Conservation (phyloP, 2,888 invertebrate genomes). For the Zele albiditarsus region DNA sequence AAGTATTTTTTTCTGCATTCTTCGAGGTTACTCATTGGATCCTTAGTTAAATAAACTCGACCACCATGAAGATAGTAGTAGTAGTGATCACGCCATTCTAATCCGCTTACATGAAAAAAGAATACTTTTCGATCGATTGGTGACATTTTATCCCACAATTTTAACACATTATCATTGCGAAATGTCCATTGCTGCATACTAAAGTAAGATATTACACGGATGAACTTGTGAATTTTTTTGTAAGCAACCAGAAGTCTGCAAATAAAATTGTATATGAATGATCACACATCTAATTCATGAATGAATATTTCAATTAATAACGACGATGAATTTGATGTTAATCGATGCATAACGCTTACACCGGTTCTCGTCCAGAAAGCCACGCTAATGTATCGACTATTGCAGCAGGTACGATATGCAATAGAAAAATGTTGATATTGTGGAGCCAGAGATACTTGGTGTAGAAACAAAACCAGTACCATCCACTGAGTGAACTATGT, state of each 20-base stretch:
- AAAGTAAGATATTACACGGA: conserved; percentile 82
- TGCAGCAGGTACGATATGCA: conserved; percentile 78
- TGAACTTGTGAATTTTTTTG: conserved; percentile 82
- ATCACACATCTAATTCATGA: conserved; percentile 18
- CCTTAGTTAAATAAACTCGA: conserved; percentile 83
- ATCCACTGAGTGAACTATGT: conserved; percentile 79
- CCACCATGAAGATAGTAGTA: conserved; percentile 80
- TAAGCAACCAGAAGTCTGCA: conserved; percentile 82
- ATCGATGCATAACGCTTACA: conserved; percentile 74
- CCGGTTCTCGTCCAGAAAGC: conserved; percentile 76
- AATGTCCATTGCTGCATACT: conserved; percentile 85
- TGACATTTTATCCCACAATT: conserved; percentile 77
- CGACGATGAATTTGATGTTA: neutral
- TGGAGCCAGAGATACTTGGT: conserved; percentile 76
- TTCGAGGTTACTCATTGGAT: conserved; percentile 81
- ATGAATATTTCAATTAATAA: too few species aligned
- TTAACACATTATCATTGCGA: conserved; percentile 76
- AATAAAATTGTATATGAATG: neutral
- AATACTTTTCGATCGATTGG: conserved; percentile 78
- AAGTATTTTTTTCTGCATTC: conserved; percentile 75
- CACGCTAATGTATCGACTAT: conserved; percentile 75
- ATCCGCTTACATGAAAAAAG: conserved; percentile 80
- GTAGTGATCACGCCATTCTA: conserved; percentile 85
- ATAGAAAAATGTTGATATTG: conserved; percentile 74
- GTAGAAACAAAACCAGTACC: conserved; percentile 79